phyloP scores from a whole-genome alignment of 2,888 invertebrate species.

The Eupithecia exiguata region DNA sequence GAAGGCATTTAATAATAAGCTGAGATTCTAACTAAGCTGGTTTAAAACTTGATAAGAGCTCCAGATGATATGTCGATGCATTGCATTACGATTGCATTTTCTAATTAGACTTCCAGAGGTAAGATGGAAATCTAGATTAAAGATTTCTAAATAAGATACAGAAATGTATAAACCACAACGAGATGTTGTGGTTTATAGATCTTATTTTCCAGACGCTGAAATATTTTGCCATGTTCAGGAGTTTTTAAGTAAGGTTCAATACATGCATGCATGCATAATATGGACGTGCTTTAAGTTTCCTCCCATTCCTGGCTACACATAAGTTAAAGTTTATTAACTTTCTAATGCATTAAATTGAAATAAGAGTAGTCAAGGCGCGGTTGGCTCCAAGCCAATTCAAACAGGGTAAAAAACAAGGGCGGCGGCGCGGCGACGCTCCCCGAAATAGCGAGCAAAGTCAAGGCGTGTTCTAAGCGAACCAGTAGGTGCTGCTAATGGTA shows the following conservation, averaged over 20 bases:
- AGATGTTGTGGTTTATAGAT: no score
- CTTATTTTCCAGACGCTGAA: neutral
- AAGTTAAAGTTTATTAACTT: constrained; percentile 60
- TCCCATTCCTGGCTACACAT: constrained; percentile 25
- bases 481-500: constrained; percentile 38
- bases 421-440: constrained; percentile 75
- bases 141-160: neutral
- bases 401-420: constrained; percentile 81
- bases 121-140: neutral
- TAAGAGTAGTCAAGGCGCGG: constrained; percentile 68
- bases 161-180: neutral
- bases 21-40: constrained; percentile 17
- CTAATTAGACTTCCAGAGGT: neutral
- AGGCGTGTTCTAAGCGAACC: constrained; percentile 68
- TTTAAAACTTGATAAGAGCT: neutral
- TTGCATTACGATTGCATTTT: neutral
- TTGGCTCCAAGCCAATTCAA: constrained; percentile 78
- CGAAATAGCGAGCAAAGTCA: constrained; percentile 82
- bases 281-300: neutral
- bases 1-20: constrained; percentile 17
- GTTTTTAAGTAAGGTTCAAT: neutral
- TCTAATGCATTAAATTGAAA: constrained; percentile 55
- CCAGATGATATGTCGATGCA: neutral
- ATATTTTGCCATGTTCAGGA: neutral
- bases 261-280: neutral